Evolutionary conservation across 2,888 invertebrate species (phyloP).

Genomic region (Caenorhabditis sp.): DNA sequence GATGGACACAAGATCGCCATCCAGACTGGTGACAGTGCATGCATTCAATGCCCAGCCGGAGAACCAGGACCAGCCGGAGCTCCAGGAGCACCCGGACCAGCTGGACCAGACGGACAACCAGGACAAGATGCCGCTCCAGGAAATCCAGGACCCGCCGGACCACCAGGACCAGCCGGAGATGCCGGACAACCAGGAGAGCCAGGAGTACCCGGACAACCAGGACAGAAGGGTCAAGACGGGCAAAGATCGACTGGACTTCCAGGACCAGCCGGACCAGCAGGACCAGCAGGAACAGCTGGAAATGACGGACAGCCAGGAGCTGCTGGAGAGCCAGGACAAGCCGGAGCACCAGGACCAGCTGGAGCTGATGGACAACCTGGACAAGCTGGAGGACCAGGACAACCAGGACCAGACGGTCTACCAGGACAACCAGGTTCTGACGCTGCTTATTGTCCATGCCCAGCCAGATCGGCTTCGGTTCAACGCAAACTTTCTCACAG

Average conservation of each 20-base stretch:
- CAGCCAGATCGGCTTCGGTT: slow-evolving; percentile 24
- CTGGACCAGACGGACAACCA: slow-evolving; percentile 47
- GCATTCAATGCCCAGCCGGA: slow-evolving; percentile 38
- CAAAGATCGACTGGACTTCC: slow-evolving; percentile 29
- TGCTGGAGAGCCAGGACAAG: slow-evolving; percentile 22
- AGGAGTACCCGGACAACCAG: slow-evolving; percentile 40
- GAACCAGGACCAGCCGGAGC: slow-evolving; percentile 38
- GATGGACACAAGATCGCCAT: slow-evolving; percentile 15
- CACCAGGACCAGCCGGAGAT: slow-evolving; percentile 47
- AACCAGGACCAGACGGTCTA: slow-evolving; percentile 15
- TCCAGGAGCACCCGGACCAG: slow-evolving; percentile 38
- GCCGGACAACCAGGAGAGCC: slow-evolving; percentile 44
- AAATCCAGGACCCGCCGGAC: slow-evolving; percentile 43
- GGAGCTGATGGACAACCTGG: slow-evolving; percentile 41
- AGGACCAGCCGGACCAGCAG: slow-evolving; percentile 43
- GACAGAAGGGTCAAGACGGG: slow-evolving; percentile 22
- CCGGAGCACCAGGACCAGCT: slow-evolving; percentile 42
- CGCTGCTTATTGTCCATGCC: slow-evolving; percentile 40
- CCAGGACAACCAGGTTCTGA: slow-evolving; percentile 41
- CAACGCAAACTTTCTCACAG: slow-evolving; percentile 28
- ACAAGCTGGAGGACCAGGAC: slow-evolving; percentile 25
- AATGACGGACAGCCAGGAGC: slow-evolving; percentile 40
- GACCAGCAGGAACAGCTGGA: slow-evolving; percentile 44
- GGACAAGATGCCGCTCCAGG: slow-evolving; percentile 39
- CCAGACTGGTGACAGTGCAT: slow-evolving; percentile 19